Evolutionary conservation across 2,797 vertebrate genomes (phyloP).

Genomic region (Syngnathus acus): DNA sequence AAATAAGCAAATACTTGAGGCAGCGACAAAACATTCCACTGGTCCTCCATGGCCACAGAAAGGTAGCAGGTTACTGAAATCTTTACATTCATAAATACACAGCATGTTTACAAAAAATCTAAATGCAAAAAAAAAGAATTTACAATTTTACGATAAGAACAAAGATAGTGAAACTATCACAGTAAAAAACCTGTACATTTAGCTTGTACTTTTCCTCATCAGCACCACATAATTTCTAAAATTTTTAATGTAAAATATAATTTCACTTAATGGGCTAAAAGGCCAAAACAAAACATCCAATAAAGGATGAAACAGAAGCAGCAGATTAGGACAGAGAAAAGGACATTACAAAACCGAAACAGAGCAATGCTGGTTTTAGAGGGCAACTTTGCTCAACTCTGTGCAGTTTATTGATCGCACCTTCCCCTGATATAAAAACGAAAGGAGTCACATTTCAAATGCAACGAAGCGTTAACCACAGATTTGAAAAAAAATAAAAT

Average conservation of each 20-base stretch:
- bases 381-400: background rate
- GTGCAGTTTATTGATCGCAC: background rate
- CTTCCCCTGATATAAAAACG: background rate
- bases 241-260: slow-evolving; percentile 8
- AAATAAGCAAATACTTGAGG: slow-evolving; percentile 3
- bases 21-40: slow-evolving; percentile 20
- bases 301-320: background rate
- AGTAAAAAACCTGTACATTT: slow-evolving; percentile 21
- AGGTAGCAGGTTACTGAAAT: slow-evolving; percentile 20
- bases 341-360: background rate
- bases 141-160: slow-evolving; percentile 13
- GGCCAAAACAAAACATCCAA: background rate
- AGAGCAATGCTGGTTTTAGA: background rate
- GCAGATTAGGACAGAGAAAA: background rate
- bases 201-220: slow-evolving; percentile 24
- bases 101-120: slow-evolving; percentile 26
- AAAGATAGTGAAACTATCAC: background rate
- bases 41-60: slow-evolving; percentile 26
- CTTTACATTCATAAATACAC: slow-evolving; percentile 58
- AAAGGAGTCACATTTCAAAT: background rate
- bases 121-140: slow-evolving; percentile 15
- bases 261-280: slow-evolving; percentile 10
- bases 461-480: background rate
- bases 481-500: background rate
- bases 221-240: slow-evolving; percentile 6